Evolutionary conservation across 2,113 vertebrate genomes (phyloP), one percentile per base, ranked within the genome.

Genomic region (Marcusenius ussheri): DNA sequence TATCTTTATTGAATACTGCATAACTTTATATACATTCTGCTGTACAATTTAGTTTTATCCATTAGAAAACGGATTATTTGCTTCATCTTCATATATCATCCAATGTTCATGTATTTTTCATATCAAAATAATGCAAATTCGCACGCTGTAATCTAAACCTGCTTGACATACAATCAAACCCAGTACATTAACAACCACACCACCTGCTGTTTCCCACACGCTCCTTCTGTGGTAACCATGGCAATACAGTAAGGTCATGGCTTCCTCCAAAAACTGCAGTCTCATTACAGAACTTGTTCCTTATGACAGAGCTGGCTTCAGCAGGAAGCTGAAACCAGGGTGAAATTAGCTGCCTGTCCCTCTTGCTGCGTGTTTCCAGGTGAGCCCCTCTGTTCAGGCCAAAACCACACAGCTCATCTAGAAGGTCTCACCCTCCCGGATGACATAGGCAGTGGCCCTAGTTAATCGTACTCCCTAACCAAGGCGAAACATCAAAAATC

Each of bases 91-190:
- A 77, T 39, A 39, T 77, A 77, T 17, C 27, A 77, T 39, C 31
- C 31, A 17, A 77, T 39, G 31, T 19, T 77, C 70, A 77, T 39
- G 70, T 77, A 19, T 39, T 77, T 77, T 77, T 77, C 31, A 35
- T 77, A 39, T 39, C 70, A 77, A 35, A 77, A 77, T 39, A 77
- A 17, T 7, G 35, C 27, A 77, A 77, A 77, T 77, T 39, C 31
- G 5, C 11, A 77, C 31, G 1, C 83, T 85, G 83, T 46, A n/a
- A 84, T 84, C 21, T 84, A 9, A 27, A 50, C 83, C 15, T 85
- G 83, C 42, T 86, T 49, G n/a, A 86, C 45, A 49, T 86, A n/a
- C 46, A 86, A 50, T 86, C 83, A 80, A 80, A 80, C 11, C 83
- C 47, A 47, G 45, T n/a, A 85, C 70, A 35, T 77, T 42, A 42